Percentiles rank a stretch among this genome's conserved stretches.
These are phyloP conservation scores for Invenusta paracnida DNA, from an alignment of 2,888 invertebrate genomes.

Conservation along the genomic window DNA sequence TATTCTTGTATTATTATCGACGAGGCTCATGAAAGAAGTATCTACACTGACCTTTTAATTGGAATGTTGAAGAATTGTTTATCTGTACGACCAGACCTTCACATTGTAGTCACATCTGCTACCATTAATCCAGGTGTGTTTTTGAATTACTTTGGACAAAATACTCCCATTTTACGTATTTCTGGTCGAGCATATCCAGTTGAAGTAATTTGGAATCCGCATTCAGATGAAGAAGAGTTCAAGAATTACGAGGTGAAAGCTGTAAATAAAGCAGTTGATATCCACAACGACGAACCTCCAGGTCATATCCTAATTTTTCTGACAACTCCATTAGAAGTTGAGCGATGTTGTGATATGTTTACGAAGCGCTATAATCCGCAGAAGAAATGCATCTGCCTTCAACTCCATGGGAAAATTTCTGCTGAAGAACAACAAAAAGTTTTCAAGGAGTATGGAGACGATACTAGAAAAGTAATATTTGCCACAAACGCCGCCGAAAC, in stretches of 20 bases:
- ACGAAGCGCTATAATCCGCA: conserved; percentile 71
- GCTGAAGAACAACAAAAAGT: conserved; percentile 98
- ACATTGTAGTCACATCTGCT: conserved; percentile 95
- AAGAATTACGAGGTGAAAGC: conserved; percentile 97
- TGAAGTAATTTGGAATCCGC: conserved; percentile 75
- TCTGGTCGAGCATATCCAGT: conserved; percentile 94
- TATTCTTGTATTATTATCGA: conserved; percentile 97
- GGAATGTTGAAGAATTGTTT: conserved; percentile 65
- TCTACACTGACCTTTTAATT: conserved; percentile 95
- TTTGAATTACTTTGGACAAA: conserved; percentile 88
- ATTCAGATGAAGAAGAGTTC: conserved; percentile 75
- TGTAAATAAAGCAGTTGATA: conserved; percentile 96
- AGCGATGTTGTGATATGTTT: conserved; percentile 92
- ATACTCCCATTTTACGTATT: conserved; percentile 95
- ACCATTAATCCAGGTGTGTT: conserved; percentile 97
- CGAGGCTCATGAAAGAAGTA: conserved; percentile 96
- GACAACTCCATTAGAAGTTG: conserved; percentile 88
- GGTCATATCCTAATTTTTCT: conserved; percentile 61
- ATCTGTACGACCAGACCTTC: conserved; percentile 74
- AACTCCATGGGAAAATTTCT: conserved; percentile 92
- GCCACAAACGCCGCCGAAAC: conserved; percentile 99
- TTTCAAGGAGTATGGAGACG: conserved; percentile 96
- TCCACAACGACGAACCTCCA: conserved; percentile 92
- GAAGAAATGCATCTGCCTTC: conserved; percentile 93
- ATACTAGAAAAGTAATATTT: conserved; percentile 87